Base-by-base conservation (phyloP, 2,113 vertebrate genomes). In the Siphamia tubifer region DNA sequence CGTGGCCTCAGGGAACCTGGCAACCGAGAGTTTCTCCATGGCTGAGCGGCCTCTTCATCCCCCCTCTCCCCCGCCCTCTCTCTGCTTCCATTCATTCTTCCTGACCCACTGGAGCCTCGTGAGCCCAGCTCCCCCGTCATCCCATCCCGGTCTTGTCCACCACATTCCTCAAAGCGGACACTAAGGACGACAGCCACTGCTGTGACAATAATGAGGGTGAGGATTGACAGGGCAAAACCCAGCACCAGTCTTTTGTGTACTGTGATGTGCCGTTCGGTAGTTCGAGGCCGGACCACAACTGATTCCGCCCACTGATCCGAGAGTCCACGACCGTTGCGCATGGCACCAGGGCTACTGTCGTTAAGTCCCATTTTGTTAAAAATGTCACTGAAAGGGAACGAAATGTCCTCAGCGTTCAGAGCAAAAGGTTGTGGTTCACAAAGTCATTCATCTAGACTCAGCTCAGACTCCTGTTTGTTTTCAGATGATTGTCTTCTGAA, bases 211-310 rank as follows among this genome's bases (percentile, higher is more conserved):
- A 99, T 92, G 70, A 99, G 90, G 8, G 95, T 96, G 74, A 96
- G 89, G 88, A 98, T 92, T 83, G 96, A 96, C 69, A 98, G 68
- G 21, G 95, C 95, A 60, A 98, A 98, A 56, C 90, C 97, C 80
- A 98, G 86, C 12, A 96, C 93, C 16, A 98, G 93, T 7, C 95
- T 93, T 62, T 88, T 94, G 91, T 96, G 95, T 61, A 96, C 95
- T 0, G 95, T 92, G 84, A 95, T 93, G 91, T 95, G 94, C 66
- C 93, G 92, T 86, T 96, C 95, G 0, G 95, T 94, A 69, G 94
- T 95, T 60, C 96, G 93, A 48, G 96, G 95, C 55, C 94, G 91
- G 66, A 87, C 92, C 64, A 88, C 90, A 74, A 91, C 92, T 0
- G 92, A 89, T 71, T 96, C 95, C 1, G 94, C 94, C 96, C 96